Evolutionary conservation across 1,140 invertebrate species (phyloP).

Genomic region (Drosophila persimilis): DNA sequence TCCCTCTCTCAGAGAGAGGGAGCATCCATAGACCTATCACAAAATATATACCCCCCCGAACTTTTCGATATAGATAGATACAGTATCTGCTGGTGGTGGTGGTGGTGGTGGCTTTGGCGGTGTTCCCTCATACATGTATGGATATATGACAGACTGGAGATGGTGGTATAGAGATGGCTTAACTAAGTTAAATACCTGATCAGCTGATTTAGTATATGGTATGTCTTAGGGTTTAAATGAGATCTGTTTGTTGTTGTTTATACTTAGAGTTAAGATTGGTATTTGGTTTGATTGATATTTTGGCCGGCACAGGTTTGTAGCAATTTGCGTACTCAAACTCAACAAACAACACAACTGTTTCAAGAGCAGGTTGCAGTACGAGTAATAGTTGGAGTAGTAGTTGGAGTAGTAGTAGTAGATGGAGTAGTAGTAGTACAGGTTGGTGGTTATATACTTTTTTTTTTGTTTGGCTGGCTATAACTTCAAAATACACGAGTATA

Average conservation of each 20-base stretch:
- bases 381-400: constrained; percentile 56
- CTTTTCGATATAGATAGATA: too few species aligned
- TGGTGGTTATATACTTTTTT: constrained; percentile 56
- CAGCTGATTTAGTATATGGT: constrained; percentile 22
- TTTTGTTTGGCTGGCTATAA: constrained; percentile 69
- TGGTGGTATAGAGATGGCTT: constrained; percentile 12
- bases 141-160: neutral
- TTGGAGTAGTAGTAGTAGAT: constrained; percentile 37
- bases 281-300: constrained; percentile 53
- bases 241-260: constrained; percentile 49
- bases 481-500: constrained; percentile 74
- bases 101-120: too few species aligned
- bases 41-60: too few species aligned
- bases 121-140: neutral
- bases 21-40: too few species aligned
- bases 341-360: constrained; percentile 52
- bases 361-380: constrained; percentile 25
- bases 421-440: constrained; percentile 45
- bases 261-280: constrained; percentile 74
- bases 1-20: neutral
- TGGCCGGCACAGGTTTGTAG: constrained; percentile 78
- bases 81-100: too few species aligned
- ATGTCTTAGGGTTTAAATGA: constrained; percentile 61
- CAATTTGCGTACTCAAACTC: constrained; percentile 75
- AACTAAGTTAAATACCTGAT: constrained; percentile 73